These are phyloP conservation scores for Conus betulinus DNA, from an alignment of 1,140 invertebrate genomes.

Conservation along the genomic window DNA sequence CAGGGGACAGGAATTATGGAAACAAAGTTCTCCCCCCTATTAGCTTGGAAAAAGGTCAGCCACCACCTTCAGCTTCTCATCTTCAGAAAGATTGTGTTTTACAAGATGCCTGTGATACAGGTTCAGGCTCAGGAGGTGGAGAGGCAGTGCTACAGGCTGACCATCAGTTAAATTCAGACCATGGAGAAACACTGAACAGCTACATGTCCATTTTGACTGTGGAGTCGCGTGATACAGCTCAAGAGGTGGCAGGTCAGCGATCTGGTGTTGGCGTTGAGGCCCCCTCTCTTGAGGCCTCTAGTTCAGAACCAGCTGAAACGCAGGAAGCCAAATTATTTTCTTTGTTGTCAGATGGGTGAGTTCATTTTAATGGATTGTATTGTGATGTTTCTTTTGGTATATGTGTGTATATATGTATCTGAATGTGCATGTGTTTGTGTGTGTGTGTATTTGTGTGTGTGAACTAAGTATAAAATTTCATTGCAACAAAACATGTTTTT, in stretches of 20 bases:
- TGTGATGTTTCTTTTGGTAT: too few relatives aligned
- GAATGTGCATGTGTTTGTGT: too few relatives aligned
- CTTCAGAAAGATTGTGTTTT: background rate
- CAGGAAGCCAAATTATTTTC: background rate
- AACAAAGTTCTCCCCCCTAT: slow-evolving; percentile 5
- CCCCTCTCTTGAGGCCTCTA: background rate
- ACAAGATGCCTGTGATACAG: background rate
- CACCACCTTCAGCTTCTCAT: background rate
- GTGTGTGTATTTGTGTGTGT: too few relatives aligned
- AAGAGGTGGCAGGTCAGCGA: background rate
- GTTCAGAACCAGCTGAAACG: background rate
- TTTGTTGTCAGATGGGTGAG: slow-evolving; percentile 7
- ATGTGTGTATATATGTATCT: too few relatives aligned
- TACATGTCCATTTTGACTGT: background rate
- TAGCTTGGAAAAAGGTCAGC: background rate
- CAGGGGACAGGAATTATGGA: background rate
- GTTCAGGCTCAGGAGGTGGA: background rate
- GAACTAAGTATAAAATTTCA: too few relatives aligned
- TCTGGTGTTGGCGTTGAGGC: background rate
- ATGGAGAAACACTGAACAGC: background rate
- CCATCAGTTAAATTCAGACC: background rate
- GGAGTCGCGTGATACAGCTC: background rate
- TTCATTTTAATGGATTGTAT: background rate
- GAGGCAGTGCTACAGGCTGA: background rate
- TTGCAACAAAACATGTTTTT: too few relatives aligned